Evolutionary conservation across 2,113 vertebrate genomes (phyloP), one percentile per base, ranked within the genome.

Genomic region (Pterophyllum scalare): DNA sequence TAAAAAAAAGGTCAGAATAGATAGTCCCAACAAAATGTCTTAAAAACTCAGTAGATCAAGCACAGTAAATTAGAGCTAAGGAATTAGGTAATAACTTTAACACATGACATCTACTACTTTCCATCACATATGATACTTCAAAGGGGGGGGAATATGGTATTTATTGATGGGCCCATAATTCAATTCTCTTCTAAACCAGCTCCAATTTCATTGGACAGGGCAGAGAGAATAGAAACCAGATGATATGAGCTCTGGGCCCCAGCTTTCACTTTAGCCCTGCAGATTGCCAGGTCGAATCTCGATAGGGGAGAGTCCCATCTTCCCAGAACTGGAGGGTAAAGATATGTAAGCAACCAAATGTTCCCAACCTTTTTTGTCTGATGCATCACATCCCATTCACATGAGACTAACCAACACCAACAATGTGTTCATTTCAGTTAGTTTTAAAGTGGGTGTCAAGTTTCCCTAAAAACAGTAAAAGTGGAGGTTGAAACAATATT

Each of bases 81-180:
- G 92, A 92, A 94, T 91, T 92, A 92, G 95, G 87, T 93, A 94
- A 95, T 96, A 94, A 95, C 93, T 95, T 95, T 88, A 94, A 94
- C 94, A 94, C 93, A 92, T 95, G 95, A 95, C 95, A 91, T 95
- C 93, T 94, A 92, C 85, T 92, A 92, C 94, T 95, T 95, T 94
- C 94, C 92, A 95, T 92, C 88, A 93, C 89, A 72, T 91, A 92
- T 79, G 91, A 84, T 88, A 94, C 94, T 95, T 96, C 95, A 96
- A 96, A 96, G 95, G 75, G 64, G 75, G 64, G 85, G 64, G 80
- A 93, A 95, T 94, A 95, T 94, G 94, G 95, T 94, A 94, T 94
- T 94, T 96, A 95, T 93, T 94, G 94, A 96, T 92, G 91, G 91
- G 74, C 83, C 90, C 93, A 93, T 96, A 95, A 95, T 93, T 96